A percentile compares a stretch with the other conserved stretches of the same genome.
Evolutionary conservation across 2,797 vertebrate species (phyloP).

Genomic region (Melanotaenia nigrans): DNA sequence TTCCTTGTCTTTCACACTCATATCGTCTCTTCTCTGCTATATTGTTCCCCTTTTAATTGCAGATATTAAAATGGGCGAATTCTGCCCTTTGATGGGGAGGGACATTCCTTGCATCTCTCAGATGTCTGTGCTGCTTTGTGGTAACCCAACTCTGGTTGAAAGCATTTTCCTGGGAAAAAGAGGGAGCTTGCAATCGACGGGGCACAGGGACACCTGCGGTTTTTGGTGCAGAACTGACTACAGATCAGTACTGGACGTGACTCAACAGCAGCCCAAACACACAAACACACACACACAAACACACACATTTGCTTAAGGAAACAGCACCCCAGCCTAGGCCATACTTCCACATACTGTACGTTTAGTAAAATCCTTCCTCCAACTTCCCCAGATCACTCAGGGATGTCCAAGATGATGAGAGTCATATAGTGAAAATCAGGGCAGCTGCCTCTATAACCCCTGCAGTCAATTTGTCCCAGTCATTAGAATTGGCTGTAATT

Average conservation of each 20-base stretch:
- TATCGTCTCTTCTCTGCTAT: constrained; percentile 35
- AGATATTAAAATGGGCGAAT: constrained; percentile 74
- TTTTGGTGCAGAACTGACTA: constrained; percentile 64
- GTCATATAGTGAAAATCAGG: constrained; percentile 63
- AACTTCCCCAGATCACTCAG: constrained; percentile 13
- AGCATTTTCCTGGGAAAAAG: constrained; percentile 80
- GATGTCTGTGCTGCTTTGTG: constrained; percentile 73
- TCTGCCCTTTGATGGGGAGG: constrained; percentile 73
- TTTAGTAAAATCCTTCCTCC: constrained; percentile 21
- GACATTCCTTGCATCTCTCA: constrained; percentile 79
- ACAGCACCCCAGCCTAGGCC: neutral
- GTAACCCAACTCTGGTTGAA: constrained; percentile 82
- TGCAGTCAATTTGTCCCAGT: constrained; percentile 78
- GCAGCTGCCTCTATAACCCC: constrained; percentile 69
- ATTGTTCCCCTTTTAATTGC: constrained; percentile 76
- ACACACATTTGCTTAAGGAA: neutral
- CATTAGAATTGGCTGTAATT: constrained; percentile 77
- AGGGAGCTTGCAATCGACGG: constrained; percentile 48
- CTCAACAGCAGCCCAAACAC: constrained; percentile 54
- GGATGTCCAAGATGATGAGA: constrained; percentile 56
- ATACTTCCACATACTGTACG: constrained; percentile 15
- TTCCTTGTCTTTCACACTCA: constrained; percentile 35
- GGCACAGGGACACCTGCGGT: constrained; percentile 78
- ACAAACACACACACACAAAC: constrained; percentile 7
- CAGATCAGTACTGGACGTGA: constrained; percentile 71